Evolutionary conservation across 1,140 invertebrate genomes (phyloP).

Genomic region (Notospermus geniculatus): DNA sequence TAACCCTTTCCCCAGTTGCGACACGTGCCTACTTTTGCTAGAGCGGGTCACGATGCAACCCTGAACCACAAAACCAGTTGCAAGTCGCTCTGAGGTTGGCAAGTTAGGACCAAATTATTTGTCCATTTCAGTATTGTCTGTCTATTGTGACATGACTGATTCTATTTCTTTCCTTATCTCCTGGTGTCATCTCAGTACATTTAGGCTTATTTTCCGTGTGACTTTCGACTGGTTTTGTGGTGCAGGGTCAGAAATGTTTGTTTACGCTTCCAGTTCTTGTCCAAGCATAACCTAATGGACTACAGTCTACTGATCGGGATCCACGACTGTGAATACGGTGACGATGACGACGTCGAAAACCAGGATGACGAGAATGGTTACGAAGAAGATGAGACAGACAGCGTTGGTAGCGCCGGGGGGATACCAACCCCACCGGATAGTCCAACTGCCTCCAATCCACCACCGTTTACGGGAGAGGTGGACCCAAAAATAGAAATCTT

Average conservation of each 20-base stretch:
- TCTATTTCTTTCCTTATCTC: too few relatives aligned
- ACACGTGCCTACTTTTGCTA: too few relatives aligned
- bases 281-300: conserved; percentile 95
- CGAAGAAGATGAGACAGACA: conserved; percentile 58
- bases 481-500: conserved; percentile 95
- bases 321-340: conserved; percentile 75
- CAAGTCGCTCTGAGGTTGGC: too few relatives aligned
- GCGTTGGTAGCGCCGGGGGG: conserved; percentile 61
- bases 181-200: too few relatives aligned
- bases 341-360: conserved; percentile 62
- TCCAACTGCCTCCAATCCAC: conserved; percentile 35
- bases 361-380: conserved; percentile 62
- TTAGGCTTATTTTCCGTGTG: too few relatives aligned
- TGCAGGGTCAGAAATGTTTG: too few relatives aligned
- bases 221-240: too few relatives aligned
- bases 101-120: too few relatives aligned
- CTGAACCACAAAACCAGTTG: too few relatives aligned
- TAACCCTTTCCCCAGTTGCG: too few relatives aligned
- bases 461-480: conserved; percentile 66
- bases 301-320: conserved; percentile 94
- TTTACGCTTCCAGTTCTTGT: conserved; percentile 72
- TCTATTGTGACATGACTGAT: too few relatives aligned
- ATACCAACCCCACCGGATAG: conserved; percentile 55
- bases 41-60: neutral
- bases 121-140: too few relatives aligned